Base-by-base conservation (phyloP, 1,140 invertebrate species). In the Lepidurus apus region DNA sequence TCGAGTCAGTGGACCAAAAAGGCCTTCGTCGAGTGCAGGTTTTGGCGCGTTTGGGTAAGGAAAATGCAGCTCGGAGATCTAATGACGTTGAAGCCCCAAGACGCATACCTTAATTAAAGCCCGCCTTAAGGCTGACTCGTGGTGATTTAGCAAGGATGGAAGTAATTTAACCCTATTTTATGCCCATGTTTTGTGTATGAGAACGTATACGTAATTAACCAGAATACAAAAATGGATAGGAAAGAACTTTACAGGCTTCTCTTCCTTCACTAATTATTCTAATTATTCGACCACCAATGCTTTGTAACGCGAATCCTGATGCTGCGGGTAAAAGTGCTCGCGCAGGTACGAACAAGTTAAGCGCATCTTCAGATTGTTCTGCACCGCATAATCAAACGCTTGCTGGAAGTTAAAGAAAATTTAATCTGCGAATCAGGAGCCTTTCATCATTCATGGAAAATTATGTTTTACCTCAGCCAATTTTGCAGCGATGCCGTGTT, bases 271-370 rank as follows among this genome's bases (percentile, higher is more conserved):
- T 4, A 34, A 34, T 4, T 34, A 34, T 34, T 34, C 34, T 34
- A 34, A 34, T 34, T 79, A 74, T 7, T 75, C 42, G 11, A 79
- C 43, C 6, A 79, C 73, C 1, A 43, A 34, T 74, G 74, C 44
- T 17, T 74, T 43, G 73, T 79, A 79, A 1, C 75, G 34, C 43
- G 65, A 42, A 26, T 79, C 45, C 11, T 43, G 42, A 34, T 79
- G 34, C 13, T 79, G 42, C 44, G 74, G 44, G 7, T 21, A 75
- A 24, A n/a, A 76, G 34, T 42, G 43, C 74, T 89, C 87, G 79
- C 89, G 87, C 47, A 91, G 84, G 84, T 89, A 92, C 53, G 88
- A 86, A 84, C 91, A 92, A 45, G 88, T 87, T 73, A 91, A 85
- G 80, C 87, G 88, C 79, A 92, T 87, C 81, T 87, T 85, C 26